Evolutionary conservation across 2,888 invertebrate genomes (phyloP).

Genomic region (Limenitis camilla): DNA sequence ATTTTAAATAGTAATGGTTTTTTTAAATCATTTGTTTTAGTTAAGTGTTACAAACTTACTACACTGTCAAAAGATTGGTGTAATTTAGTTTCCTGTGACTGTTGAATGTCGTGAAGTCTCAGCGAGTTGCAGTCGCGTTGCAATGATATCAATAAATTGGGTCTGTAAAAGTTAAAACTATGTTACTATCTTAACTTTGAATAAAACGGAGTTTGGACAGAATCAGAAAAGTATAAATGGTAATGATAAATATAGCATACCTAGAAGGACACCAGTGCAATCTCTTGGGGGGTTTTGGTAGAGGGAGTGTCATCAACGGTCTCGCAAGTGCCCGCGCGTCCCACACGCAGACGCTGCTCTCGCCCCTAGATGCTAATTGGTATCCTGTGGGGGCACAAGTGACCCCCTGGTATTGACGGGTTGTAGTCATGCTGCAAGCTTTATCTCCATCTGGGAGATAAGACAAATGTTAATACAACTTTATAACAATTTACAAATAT

Average conservation of each 20-base stretch:
- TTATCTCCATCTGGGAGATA: slow-evolving; percentile 53
- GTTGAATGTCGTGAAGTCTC: slow-evolving; percentile 88
- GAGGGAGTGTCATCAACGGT: slow-evolving; percentile 82
- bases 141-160: slow-evolving; percentile 85
- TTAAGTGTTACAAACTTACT: too few species aligned
- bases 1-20: too few species aligned
- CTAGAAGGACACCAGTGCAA: slow-evolving; percentile 93
- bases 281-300: slow-evolving; percentile 79
- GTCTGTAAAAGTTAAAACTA: slow-evolving; percentile 41
- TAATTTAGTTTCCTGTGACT: slow-evolving; percentile 39
- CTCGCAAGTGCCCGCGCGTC: slow-evolving; percentile 90
- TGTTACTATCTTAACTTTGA: not conserved
- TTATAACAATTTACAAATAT: too few species aligned
- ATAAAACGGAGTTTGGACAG: too few species aligned
- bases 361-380: slow-evolving; percentile 87
- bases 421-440: slow-evolving; percentile 78
- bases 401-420: slow-evolving; percentile 89
- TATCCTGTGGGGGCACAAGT: slow-evolving; percentile 85
- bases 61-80: slow-evolving; percentile 30
- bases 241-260: slow-evolving; percentile 38
- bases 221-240: too few species aligned
- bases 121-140: slow-evolving; percentile 85
- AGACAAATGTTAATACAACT: too few species aligned
- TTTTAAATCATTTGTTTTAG: too few species aligned
- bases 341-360: slow-evolving; percentile 89